Evolutionary conservation across 2,113 vertebrate species (phyloP), one percentile per base, ranked within the genome.

Genomic region (Scatophagus argus): DNA sequence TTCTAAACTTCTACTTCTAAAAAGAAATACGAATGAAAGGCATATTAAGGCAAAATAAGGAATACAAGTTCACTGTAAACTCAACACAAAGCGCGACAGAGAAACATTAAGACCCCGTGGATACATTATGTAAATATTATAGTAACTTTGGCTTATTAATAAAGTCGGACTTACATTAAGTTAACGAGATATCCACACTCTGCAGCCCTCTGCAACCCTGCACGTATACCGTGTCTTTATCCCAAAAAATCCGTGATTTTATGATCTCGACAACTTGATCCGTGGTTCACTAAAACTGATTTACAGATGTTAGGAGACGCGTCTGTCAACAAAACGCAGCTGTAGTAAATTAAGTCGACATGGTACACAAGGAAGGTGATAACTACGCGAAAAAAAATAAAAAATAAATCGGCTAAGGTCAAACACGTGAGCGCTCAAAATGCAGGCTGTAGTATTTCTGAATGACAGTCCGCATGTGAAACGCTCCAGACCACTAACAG

Each of bases 381-480:
- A 29, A 43, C 17, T 5, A 2, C 21, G 13, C 10, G 23, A 43
- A 9, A 38, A 23, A 60, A 60, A 58, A 59, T 36, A 4, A 9
- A 9, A 39, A 85, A 36, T 62, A 67, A 34, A 36, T 10, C 29
- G 29, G 17, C 34, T 6, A 5, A 8, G 34, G 79, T 77, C 43
- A 75, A 79, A 87, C 92, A 93, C 86, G 86, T 88, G 86, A 90
- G 74, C 47, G 78, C 44, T 65, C 55, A 6, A 34, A 72, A n/a
- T 13, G 61, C 59, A 25, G 51, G 64, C 74, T 86, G 85, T 68
- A 55, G 83, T 84, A 75, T 82, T 89, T 84, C 54, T 93, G 82
- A 91, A 72, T 93, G 89, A 92, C 88, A 86, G 91, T 59, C 82
- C 56, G 64, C 85, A n/a, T 52, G 69, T 13, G 69, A 60, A 49